phyloP scores from a whole-genome alignment of 1,140 invertebrate genomes.

The Sarcophaga peregrina region DNA sequence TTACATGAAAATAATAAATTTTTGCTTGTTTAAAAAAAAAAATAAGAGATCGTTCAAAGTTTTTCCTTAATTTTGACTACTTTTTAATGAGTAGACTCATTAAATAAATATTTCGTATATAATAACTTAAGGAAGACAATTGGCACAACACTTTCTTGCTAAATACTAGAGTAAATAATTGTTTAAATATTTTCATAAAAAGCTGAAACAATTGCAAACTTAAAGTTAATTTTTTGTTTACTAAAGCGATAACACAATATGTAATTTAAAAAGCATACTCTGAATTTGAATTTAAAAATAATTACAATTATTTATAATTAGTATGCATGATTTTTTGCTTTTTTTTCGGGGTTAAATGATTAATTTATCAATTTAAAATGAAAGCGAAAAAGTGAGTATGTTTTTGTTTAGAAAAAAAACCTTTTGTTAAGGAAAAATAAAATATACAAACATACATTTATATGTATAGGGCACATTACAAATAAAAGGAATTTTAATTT shows the following conservation, averaged over 20 bases:
- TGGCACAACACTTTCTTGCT: slow-evolving; percentile 41
- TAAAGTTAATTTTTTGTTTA: too few relatives aligned
- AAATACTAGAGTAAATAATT: slow-evolving; percentile 29
- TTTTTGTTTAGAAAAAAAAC: too few relatives aligned
- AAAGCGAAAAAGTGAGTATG: not conserved
- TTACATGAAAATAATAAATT: not conserved
- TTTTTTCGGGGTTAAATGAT: not conserved
- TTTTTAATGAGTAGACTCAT: not conserved
- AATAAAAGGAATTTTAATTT: not conserved
- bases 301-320: not conserved
- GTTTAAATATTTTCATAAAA: not conserved
- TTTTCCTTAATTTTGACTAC: not conserved
- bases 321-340: not conserved
- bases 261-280: too few relatives aligned
- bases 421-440: too few relatives aligned
- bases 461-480: not conserved
- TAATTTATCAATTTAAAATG: not conserved
- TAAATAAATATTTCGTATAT: slow-evolving; percentile 25
- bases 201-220: not conserved
- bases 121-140: slow-evolving; percentile 44
- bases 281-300: too few relatives aligned
- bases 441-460: not conserved
- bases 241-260: too few relatives aligned
- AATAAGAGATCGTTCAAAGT: not conserved
- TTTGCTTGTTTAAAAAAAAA: not conserved